Conservation (phyloP, 2,888 invertebrate species). For the Eudasyphora cyanicolor region DNA sequence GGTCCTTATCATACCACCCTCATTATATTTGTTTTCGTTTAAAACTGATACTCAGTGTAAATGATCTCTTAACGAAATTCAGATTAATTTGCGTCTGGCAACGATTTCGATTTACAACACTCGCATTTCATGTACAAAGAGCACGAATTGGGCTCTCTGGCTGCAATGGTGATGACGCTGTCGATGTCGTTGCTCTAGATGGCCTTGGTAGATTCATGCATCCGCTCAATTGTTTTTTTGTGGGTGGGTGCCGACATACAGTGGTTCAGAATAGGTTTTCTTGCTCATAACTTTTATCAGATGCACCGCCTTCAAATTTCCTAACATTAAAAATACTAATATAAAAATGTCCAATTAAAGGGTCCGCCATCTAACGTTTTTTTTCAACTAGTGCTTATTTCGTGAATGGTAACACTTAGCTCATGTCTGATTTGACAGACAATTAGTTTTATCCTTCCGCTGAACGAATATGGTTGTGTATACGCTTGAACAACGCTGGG, state of each 20-base stretch:
- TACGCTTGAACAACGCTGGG: no score
- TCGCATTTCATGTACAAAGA: neutral
- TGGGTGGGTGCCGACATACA: neutral
- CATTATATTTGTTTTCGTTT: neutral
- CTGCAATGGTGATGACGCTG: neutral
- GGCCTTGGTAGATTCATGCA: neutral
- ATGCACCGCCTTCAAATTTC: no score
- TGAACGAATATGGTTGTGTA: no score
- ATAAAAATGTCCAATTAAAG: no score
- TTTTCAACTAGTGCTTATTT: no score
- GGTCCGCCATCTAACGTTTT: no score
- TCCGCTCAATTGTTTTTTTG: neutral
- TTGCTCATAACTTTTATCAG: no score
- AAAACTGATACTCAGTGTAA: constrained; percentile 38
- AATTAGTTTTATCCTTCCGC: no score
- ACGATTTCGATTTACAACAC: neutral
- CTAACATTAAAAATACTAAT: no score
- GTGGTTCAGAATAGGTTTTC: no score
- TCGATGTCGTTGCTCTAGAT: neutral
- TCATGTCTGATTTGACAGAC: no score
- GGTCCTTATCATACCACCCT: neutral
- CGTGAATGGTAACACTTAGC: no score
- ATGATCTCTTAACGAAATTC: constrained; percentile 50
- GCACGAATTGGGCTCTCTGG: neutral
- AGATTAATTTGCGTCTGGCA: neutral